Conservation (phyloP, 2,113 vertebrate genomes). For the Muntiacus muntjak region DNA sequence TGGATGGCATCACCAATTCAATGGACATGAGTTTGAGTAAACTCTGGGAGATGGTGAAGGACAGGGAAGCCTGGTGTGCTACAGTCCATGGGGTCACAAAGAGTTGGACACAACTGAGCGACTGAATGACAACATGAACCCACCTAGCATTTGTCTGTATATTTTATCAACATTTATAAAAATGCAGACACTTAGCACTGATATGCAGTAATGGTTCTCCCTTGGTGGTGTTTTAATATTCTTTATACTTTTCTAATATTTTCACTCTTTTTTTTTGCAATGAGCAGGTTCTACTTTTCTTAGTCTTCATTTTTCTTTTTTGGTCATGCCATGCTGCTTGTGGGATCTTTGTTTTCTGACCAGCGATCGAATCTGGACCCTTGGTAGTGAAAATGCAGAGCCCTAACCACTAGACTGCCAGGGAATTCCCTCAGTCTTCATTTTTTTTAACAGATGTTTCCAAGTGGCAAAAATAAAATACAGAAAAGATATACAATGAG, state of each 20-base stretch:
- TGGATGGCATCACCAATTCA: neutral
- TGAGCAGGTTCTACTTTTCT: neutral
- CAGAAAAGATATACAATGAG: neutral
- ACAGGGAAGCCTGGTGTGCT: neutral
- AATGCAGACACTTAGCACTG: neutral
- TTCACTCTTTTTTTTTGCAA: neutral
- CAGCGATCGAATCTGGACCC: neutral
- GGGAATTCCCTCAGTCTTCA: neutral
- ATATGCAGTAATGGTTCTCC: neutral
- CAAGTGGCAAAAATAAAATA: neutral
- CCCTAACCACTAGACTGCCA: neutral
- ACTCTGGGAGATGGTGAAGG: neutral
- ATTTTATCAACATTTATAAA: neutral
- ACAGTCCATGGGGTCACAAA: neutral
- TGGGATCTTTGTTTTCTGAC: neutral
- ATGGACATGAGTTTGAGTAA: neutral
- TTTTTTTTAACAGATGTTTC: neutral
- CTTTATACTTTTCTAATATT: neutral
- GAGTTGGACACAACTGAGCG: neutral
- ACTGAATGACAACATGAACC: neutral
- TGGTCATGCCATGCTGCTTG: neutral
- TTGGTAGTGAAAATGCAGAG: neutral
- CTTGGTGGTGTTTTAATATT: neutral
- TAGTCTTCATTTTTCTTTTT: neutral
- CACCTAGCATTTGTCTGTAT: neutral